These are phyloP conservation scores for Anisognathus igniventris DNA, from an alignment of 2,797 vertebrate genomes.

Conservation along the genomic window DNA sequence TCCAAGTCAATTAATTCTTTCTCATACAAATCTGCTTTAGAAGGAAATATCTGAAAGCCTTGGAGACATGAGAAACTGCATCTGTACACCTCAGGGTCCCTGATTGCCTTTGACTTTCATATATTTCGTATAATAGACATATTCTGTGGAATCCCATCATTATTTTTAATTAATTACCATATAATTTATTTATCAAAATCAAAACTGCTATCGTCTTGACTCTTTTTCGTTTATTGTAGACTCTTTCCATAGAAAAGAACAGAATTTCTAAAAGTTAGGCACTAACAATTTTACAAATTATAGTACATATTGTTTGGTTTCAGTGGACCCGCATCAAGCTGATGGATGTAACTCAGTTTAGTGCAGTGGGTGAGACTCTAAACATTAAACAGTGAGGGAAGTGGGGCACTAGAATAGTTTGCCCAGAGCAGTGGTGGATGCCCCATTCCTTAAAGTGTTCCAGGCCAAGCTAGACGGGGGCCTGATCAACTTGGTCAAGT, in stretches of 20 bases:
- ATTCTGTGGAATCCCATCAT: background rate
- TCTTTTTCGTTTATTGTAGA: background rate
- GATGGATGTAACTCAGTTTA: background rate
- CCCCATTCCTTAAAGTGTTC: background rate
- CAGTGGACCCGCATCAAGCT: accelerated
- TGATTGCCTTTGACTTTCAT: background rate
- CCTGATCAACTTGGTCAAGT: background rate
- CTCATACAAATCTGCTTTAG: background rate
- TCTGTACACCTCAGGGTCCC: background rate
- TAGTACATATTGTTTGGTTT: background rate
- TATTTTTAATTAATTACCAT: background rate
- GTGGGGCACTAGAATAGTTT: background rate
- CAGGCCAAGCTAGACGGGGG: background rate
- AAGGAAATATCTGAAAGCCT: background rate
- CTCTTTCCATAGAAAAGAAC: background rate
- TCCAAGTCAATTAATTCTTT: background rate
- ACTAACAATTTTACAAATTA: background rate
- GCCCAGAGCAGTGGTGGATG: background rate
- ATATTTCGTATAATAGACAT: background rate
- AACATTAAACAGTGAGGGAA: background rate
- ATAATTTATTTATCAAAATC: background rate
- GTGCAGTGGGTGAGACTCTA: background rate
- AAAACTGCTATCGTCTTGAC: background rate
- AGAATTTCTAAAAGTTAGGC: background rate
- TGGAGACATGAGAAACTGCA: background rate